A percentile compares a stretch with the other conserved stretches of the same genome.
phyloP scores from a whole-genome alignment of 2,797 vertebrate species.

The Botia almorhae region DNA sequence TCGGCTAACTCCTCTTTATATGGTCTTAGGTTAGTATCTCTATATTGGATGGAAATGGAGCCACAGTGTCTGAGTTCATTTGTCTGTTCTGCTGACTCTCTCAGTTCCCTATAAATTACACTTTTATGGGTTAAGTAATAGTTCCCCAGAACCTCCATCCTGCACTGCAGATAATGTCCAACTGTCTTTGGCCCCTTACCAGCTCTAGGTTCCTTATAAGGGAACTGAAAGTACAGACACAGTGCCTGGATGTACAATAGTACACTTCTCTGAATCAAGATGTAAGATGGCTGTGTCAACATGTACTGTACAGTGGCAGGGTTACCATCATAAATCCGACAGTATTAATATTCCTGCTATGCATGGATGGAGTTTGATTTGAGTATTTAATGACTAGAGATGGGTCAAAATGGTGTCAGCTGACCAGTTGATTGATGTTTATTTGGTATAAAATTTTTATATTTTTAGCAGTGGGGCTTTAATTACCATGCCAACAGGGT shows the following conservation, averaged over 20 bases:
- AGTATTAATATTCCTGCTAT: background rate
- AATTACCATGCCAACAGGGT: no score
- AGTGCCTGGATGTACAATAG: background rate
- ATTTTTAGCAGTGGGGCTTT: background rate
- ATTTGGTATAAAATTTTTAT: background rate
- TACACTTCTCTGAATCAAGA: background rate
- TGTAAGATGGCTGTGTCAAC: background rate
- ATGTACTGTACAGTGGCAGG: background rate
- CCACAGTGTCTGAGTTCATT: constrained; percentile 62
- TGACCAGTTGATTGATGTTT: background rate
- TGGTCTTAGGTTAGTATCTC: background rate
- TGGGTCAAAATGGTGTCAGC: background rate
- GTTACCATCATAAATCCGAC: background rate
- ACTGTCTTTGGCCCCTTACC: constrained; percentile 62
- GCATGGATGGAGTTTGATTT: background rate
- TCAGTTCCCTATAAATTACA: constrained; percentile 76
- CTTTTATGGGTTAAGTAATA: constrained; percentile 82
- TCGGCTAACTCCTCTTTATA: background rate
- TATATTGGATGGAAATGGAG: constrained; percentile 52
- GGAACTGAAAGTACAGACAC: background rate
- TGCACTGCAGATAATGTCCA: constrained; percentile 81
- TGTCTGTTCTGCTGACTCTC: constrained; percentile 71
- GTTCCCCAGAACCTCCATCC: constrained; percentile 74
- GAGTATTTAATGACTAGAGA: background rate
- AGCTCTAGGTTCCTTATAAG: constrained; percentile 17